Conservation (phyloP, 2,113 vertebrate genomes). For the Chlorocebus sabaeus region DNA sequence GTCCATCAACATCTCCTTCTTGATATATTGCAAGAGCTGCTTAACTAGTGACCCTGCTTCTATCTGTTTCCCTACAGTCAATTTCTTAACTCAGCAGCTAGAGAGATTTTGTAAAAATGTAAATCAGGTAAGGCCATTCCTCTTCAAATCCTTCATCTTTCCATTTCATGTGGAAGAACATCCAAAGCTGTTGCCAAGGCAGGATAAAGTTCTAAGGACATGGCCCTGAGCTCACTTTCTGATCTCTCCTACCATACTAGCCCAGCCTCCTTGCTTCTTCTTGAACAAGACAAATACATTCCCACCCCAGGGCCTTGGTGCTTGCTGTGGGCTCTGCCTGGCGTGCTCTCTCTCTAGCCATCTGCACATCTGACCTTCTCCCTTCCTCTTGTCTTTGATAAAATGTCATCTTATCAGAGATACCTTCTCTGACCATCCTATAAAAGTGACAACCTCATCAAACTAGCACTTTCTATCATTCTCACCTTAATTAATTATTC, state of each 20-base stretch:
- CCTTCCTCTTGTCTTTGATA: background rate
- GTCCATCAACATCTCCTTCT: background rate
- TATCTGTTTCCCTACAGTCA: background rate
- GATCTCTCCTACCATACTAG: accelerated
- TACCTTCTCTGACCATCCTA: background rate
- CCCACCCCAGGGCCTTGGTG: background rate
- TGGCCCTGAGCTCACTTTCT: background rate
- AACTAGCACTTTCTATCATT: background rate
- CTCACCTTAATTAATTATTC: background rate
- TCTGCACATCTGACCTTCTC: background rate
- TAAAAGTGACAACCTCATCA: too few species aligned
- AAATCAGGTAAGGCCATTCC: background rate
- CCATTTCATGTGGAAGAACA: background rate
- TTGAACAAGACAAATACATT: background rate
- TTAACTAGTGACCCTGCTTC: background rate
- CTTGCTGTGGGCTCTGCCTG: background rate
- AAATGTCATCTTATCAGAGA: background rate
- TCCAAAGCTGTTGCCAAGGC: background rate
- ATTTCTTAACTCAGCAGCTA: background rate
- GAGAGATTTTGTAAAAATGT: background rate
- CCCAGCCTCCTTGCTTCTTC: background rate
- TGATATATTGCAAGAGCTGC: background rate
- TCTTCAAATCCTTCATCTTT: background rate
- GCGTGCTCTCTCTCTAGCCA: background rate
- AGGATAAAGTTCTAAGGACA: background rate